Conservation (phyloP, 2,888 invertebrate species). For the Leucania comma region DNA sequence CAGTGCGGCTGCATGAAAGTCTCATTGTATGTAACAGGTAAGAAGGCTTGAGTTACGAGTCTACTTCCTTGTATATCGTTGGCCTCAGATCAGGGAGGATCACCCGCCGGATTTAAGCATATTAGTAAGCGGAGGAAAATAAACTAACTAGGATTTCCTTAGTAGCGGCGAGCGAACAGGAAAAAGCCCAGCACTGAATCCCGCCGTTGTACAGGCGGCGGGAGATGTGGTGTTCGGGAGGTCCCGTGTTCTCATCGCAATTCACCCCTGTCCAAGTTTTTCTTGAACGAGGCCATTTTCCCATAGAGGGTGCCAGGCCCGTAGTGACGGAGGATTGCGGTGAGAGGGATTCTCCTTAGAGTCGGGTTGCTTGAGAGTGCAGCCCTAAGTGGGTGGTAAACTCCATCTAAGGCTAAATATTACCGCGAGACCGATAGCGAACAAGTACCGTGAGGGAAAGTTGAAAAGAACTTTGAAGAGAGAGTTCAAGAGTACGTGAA, state of each 20-base stretch:
- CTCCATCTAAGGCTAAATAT: conserved; percentile 91
- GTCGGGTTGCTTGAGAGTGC: conserved; percentile 92
- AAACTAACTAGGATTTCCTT: conserved; percentile 87
- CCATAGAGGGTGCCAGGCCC: conserved; percentile 88
- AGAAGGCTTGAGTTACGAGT: conserved; percentile 55
- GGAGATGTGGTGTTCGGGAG: conserved; percentile 91
- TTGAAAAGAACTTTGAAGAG: conserved; percentile 93
- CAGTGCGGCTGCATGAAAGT: conserved; percentile 7
- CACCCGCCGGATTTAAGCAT: conserved; percentile 91
- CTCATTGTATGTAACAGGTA: conserved; percentile 14
- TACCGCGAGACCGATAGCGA: conserved; percentile 92
- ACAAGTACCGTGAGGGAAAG: conserved; percentile 93
- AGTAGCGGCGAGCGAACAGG: conserved; percentile 86
- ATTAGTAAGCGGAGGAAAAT: conserved; percentile 93
- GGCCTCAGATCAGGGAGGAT: conserved; percentile 79
- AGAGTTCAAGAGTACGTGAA: conserved; percentile 89
- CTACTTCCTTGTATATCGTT: conserved; percentile 68
- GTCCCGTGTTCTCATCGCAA: conserved; percentile 74
- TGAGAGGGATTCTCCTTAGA: conserved; percentile 75
- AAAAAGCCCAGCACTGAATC: conserved; percentile 92
- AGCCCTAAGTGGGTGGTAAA: conserved; percentile 92
- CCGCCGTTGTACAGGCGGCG: conserved; percentile 78
- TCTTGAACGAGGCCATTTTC: conserved; percentile 85
- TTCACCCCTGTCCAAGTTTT: conserved; percentile 82
- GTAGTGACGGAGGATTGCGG: conserved; percentile 78